A percentile compares a stretch with the other conserved stretches of the same genome.
phyloP scores from a whole-genome alignment of 92 coral and sea anemone species.

The Phenganax marumi region DNA sequence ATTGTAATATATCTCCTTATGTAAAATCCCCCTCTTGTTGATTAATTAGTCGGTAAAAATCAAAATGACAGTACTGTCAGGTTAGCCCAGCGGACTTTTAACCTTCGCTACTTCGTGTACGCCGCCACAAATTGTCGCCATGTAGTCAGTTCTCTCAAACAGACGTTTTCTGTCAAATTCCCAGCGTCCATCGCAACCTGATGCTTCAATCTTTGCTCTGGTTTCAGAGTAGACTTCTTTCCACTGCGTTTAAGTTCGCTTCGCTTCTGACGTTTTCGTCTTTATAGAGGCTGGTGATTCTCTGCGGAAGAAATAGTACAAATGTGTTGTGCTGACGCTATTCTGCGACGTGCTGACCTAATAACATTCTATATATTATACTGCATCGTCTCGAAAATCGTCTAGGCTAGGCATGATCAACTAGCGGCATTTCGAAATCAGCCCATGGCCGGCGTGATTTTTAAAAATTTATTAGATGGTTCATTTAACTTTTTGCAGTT shows the following conservation, averaged over 20 bases:
- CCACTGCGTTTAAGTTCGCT: constrained; percentile 80
- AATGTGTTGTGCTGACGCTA: neutral
- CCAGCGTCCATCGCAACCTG: constrained; percentile 99
- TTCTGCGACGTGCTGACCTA: too few species aligned
- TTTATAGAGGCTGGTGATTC: constrained; percentile 81
- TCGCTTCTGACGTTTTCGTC: constrained; percentile 87
- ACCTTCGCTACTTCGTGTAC: constrained; percentile 92
- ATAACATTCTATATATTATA: too few species aligned
- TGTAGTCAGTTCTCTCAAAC: constrained; percentile 96
- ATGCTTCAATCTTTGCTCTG: constrained; percentile 95
- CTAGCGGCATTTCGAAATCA: too few species aligned
- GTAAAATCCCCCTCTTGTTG: too few species aligned
- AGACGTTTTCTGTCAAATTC: constrained; percentile 94
- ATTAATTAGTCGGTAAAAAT: too few species aligned
- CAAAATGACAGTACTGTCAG: too few species aligned
- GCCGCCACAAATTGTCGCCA: constrained; percentile 95
- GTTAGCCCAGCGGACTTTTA: neutral
- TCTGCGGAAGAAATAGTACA: constrained; percentile 37
- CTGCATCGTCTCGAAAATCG: too few species aligned
- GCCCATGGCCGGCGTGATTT: too few species aligned
- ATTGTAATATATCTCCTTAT: too few species aligned
- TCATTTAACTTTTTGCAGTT: too few species aligned
- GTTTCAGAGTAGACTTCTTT: constrained; percentile 94
- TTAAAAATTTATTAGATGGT: too few species aligned
- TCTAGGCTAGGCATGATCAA: too few species aligned